Conservation (phyloP, 2,113 vertebrate genomes). For the Phasianus colchicus region DNA sequence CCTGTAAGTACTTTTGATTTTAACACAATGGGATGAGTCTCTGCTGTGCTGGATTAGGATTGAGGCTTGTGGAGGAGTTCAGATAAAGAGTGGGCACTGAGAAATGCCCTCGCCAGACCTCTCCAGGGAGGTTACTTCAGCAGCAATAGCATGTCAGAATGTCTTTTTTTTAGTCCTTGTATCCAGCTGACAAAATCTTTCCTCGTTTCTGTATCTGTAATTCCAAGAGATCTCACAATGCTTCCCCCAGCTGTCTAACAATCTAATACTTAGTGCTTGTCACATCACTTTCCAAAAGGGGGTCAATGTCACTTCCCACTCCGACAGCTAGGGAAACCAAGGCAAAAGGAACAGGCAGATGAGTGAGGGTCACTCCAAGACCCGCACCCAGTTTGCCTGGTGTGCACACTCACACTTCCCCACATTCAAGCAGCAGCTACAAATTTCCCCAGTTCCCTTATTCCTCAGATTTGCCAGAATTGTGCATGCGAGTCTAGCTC, state of each 20-base stretch:
- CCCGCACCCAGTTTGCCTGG: not conserved
- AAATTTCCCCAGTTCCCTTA: not conserved
- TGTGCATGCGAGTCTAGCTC: not conserved
- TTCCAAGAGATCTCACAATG: constrained; percentile 61
- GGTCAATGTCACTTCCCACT: constrained; percentile 37
- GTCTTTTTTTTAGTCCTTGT: constrained; percentile 29
- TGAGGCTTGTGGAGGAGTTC: constrained; percentile 64
- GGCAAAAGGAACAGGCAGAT: not conserved
- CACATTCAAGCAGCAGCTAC: not conserved
- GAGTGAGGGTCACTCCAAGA: not conserved
- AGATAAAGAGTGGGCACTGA: constrained; percentile 71
- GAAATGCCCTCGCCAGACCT: constrained; percentile 65
- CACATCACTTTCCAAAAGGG: constrained; percentile 48
- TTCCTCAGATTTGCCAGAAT: not conserved
- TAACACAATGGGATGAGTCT: constrained; percentile 68
- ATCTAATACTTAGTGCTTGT: constrained; percentile 54
- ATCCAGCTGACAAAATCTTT: constrained; percentile 66
- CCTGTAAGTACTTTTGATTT: constrained; percentile 67
- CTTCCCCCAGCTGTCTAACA: constrained; percentile 65
- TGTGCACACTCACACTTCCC: accelerated
- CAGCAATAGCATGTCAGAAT: constrained; percentile 63
- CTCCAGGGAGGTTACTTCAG: constrained; percentile 53
- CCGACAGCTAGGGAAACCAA: not conserved
- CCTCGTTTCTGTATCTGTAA: constrained; percentile 55
- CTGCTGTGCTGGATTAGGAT: constrained; percentile 66